These are phyloP conservation scores for Kryptolebias ocellatus DNA, from an alignment of 2,797 vertebrate genomes.

Conservation along the genomic window DNA sequence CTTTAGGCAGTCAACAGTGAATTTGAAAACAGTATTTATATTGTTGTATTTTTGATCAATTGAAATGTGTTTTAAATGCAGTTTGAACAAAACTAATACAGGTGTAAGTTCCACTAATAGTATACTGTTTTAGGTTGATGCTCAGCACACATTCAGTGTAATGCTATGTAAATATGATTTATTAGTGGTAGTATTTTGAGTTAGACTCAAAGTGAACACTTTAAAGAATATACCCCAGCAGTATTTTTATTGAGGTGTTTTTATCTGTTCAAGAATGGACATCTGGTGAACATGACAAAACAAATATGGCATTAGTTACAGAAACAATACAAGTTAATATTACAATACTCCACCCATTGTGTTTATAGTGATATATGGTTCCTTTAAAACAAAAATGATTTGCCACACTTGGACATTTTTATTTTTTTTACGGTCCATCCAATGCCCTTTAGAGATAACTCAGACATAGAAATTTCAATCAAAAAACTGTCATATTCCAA, in stretches of 20 bases:
- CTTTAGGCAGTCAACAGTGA: neutral
- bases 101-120: neutral
- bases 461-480: slow-evolving; percentile 18
- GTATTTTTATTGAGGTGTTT: too few species aligned
- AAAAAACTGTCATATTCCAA: slow-evolving; percentile 24
- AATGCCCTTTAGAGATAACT: neutral
- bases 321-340: too few species aligned
- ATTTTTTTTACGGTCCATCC: neutral
- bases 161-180: too few species aligned
- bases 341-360: too few species aligned
- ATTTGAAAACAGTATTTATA: neutral
- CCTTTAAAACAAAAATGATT: slow-evolving; percentile 8
- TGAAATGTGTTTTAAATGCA: neutral
- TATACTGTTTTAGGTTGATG: neutral
- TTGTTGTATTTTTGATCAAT: too few species aligned
- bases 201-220: too few species aligned
- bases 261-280: too few species aligned
- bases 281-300: too few species aligned
- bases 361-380: neutral
- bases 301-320: too few species aligned
- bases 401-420: neutral
- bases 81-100: neutral
- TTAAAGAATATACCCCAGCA: too few species aligned
- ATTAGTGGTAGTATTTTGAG: too few species aligned
- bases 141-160: neutral